Evolutionary conservation across 2,113 vertebrate species (phyloP), one percentile per base, ranked within the genome.

Genomic region (Scomber colias): DNA sequence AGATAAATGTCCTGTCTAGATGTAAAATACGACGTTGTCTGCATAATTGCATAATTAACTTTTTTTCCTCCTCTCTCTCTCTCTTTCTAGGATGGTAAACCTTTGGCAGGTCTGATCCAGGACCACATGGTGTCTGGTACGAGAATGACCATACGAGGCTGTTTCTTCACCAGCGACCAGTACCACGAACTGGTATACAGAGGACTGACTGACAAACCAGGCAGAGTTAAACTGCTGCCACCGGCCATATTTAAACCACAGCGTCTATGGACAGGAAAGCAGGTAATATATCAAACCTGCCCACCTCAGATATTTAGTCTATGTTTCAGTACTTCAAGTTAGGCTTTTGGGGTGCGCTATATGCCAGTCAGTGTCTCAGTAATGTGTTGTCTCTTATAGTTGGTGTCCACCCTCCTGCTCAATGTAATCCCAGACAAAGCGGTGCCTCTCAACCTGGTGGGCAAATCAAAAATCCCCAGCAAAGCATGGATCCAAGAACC

Each of bases 81-180:
- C 49, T 0, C 19, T 71, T 75, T 27, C 45, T 24, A 99, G 98
- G 98, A 99, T 77, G 98, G 98, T 50, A 98, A 96, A 44, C 98
- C 98, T 0, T 85, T 99, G 79, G 97, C 98, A 0, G 98, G 98
- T 12, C 71, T 99, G 89, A 99, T 99, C 86, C 98, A 99, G 88
- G 98, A 99, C 86, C 98, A 99, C 94, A 99, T 99, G 96, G 93
- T 99, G 14, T 98, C 98, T 0, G 98, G 97, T 14, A 95, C 97
- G 19, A 96, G 94, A 87, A 99, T 99, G 97, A 99, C 98, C 0
- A 94, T 95, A n/a, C 94, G 97, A 1, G 95, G 96, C 82, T 97
- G 97, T 76, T 98, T 97, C 91, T 98, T 99, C 88, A 95, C 91
- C 9, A 92, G 95, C 69, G 97, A 97, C 27, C 96, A 98, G 76